These are phyloP conservation scores for Mylabris sibirica DNA, from an alignment of 2,888 invertebrate species.

Conservation along the genomic window DNA sequence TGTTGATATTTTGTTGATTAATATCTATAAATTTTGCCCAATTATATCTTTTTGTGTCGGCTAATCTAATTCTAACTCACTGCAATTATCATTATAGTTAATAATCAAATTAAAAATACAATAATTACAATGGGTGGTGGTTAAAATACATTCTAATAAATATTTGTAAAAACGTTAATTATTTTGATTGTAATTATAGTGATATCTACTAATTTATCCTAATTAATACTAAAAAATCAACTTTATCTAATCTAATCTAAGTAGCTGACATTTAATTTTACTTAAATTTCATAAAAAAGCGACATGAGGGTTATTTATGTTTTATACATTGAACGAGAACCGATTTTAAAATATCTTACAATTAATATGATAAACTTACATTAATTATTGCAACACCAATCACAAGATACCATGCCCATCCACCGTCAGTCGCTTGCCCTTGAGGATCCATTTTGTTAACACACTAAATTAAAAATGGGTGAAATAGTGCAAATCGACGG, in stretches of 20 bases:
- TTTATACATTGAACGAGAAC: not conserved
- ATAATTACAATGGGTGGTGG: not conserved
- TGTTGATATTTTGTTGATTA: not conserved
- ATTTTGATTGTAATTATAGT: not conserved
- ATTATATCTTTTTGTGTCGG: not conserved
- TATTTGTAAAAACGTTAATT: not conserved
- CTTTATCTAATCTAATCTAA: not conserved
- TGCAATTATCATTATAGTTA: not conserved
- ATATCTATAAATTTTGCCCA: not conserved
- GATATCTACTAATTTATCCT: not conserved
- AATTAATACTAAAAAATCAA: not conserved
- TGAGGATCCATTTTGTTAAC: slow-evolving; percentile 24
- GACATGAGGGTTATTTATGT: not conserved
- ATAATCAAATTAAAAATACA: not conserved
- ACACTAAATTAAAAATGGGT: slow-evolving; percentile 12
- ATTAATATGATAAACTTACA: slow-evolving; percentile 69
- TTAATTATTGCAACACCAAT: slow-evolving; percentile 97
- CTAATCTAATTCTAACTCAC: not conserved
- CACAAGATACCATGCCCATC: slow-evolving; percentile 95
- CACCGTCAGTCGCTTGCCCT: slow-evolving; percentile 75
- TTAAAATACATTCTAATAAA: not conserved
- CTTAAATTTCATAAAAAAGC: not conserved
- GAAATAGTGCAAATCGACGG: not conserved
- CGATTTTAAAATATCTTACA: slow-evolving; percentile 9
- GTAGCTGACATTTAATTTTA: not conserved